These are phyloP conservation scores for Griposia aprilina DNA, from an alignment of 2,888 invertebrate species.

Conservation along the genomic window DNA sequence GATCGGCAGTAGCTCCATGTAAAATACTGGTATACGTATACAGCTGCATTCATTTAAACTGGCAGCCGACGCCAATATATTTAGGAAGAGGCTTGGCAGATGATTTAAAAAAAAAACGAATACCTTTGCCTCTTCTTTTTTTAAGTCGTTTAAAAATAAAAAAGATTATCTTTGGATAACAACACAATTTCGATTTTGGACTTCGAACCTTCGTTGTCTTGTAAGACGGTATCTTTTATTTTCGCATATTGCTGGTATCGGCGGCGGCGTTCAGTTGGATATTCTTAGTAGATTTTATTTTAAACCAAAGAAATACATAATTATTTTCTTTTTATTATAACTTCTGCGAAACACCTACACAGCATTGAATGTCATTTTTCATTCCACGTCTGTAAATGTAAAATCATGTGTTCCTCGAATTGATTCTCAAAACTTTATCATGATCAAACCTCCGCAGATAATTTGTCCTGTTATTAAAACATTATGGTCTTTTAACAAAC, in stretches of 20 bases:
- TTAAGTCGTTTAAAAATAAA: neutral
- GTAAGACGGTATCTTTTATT: neutral
- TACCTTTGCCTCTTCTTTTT: neutral
- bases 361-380: neutral
- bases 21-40: too few relatives aligned
- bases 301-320: too few relatives aligned
- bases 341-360: slow-evolving; percentile 20
- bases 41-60: too few relatives aligned
- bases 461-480: neutral
- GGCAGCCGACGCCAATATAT: too few relatives aligned
- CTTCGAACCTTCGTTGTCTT: neutral
- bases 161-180: neutral
- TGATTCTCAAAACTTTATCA: neutral
- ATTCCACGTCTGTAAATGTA: slow-evolving; percentile 3
- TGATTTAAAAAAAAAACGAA: neutral
- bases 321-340: neutral
- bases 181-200: neutral
- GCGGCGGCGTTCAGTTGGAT: neutral
- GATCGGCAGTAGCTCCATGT: neutral
- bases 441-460: neutral
- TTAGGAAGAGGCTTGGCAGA: too few relatives aligned
- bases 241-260: neutral
- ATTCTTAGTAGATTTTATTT: slow-evolving; percentile 27
- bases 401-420: neutral
- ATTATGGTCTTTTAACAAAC: neutral